phyloP scores from a whole-genome alignment of 2,113 vertebrate species.

The Aegithalos caudatus region DNA sequence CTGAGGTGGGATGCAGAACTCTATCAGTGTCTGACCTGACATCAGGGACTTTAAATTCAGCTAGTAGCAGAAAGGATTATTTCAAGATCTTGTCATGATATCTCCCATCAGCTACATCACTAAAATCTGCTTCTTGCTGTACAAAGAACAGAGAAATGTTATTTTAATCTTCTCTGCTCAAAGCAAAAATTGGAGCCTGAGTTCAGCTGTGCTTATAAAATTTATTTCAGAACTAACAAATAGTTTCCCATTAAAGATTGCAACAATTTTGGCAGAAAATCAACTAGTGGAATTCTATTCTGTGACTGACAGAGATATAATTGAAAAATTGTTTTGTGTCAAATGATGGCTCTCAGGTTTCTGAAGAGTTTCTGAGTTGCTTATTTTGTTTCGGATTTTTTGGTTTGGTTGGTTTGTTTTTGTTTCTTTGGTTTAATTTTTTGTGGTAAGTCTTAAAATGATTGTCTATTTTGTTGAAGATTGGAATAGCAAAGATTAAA shows the following conservation, averaged over 20 bases:
- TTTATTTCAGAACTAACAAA: not conserved
- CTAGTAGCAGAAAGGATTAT: not conserved
- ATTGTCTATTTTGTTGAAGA: not conserved
- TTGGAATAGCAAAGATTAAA: not conserved
- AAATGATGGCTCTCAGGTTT: not conserved
- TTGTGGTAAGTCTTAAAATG: not conserved
- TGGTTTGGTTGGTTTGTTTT: not conserved
- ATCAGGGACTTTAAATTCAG: conserved; percentile 8
- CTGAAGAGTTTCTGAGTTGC: not conserved
- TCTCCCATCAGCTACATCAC: not conserved
- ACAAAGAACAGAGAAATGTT: not conserved
- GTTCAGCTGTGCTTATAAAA: not conserved
- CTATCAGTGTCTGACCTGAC: not conserved
- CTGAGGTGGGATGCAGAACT: not conserved
- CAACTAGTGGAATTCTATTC: not conserved
- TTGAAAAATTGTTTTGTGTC: not conserved
- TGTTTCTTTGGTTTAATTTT: not conserved
- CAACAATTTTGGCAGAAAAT: not conserved
- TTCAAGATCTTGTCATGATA: not conserved
- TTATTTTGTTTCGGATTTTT: not conserved
- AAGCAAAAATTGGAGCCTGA: not conserved
- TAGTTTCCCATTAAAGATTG: not conserved
- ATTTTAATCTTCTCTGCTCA: not conserved
- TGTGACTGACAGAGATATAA: not conserved
- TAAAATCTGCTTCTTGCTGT: not conserved